Percentiles rank a stretch among this genome's conserved stretches.
phyloP scores from a whole-genome alignment of 2,888 invertebrate genomes.

The Hyalella azteca region DNA sequence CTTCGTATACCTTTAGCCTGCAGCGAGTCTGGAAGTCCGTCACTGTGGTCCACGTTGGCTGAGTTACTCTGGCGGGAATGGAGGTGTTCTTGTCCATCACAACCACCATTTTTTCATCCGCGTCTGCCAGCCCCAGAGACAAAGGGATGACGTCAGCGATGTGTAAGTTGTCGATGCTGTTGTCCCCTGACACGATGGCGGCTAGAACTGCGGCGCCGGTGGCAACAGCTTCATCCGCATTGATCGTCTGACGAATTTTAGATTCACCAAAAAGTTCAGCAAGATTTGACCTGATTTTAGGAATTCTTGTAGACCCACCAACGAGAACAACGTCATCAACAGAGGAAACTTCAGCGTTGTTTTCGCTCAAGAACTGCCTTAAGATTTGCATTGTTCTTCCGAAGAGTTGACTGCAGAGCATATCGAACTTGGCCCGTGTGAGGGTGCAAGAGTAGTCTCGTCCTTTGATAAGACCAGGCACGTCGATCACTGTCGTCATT shows the following conservation, averaged over 20 bases:
- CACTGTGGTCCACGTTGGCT: background rate
- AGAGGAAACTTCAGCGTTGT: background rate
- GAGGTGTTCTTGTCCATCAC: background rate
- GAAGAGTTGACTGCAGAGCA: background rate
- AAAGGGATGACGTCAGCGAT: background rate
- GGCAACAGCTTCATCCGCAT: slow-evolving; percentile 5
- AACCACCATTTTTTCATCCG: background rate
- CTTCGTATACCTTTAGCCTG: slow-evolving; percentile 14
- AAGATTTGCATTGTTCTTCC: background rate
- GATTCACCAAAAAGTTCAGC: background rate
- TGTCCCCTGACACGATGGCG: background rate
- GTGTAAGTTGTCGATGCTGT: background rate
- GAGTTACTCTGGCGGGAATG: background rate
- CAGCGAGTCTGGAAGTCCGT: background rate
- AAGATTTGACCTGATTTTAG: background rate
- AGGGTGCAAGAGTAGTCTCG: background rate
- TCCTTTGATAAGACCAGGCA: background rate
- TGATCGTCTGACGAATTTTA: slow-evolving; percentile 3
- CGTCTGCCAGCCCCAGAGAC: background rate
- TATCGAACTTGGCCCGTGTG: background rate
- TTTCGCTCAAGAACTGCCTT: background rate
- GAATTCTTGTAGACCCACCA: background rate
- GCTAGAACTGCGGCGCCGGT: background rate
- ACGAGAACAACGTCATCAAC: background rate
- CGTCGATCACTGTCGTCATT: background rate